These are phyloP conservation scores for Choristoneura fumiferana DNA, from an alignment of 1,140 invertebrate species.

Conservation along the genomic window DNA sequence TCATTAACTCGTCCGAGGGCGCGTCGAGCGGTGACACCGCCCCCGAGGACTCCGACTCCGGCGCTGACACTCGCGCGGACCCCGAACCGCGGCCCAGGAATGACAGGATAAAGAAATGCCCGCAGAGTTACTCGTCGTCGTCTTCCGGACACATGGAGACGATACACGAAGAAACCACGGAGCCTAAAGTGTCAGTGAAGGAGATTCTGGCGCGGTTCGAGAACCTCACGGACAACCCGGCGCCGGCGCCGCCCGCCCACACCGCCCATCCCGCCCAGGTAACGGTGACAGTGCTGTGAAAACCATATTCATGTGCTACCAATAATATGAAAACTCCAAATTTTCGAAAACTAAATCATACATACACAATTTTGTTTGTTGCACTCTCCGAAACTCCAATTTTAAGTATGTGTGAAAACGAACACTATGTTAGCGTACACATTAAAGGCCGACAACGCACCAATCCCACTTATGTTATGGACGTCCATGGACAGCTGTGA, in stretches of 20 bases:
- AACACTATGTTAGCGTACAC: no score
- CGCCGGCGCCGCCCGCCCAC: neutral
- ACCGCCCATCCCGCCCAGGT: constrained; percentile 4
- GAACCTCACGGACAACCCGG: constrained; percentile 80
- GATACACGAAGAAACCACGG: constrained; percentile 86
- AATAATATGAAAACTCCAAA: no score
- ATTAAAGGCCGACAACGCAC: no score
- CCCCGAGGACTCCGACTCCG: constrained; percentile 79
- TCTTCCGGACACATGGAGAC: constrained; percentile 86
- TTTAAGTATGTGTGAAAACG: no score
- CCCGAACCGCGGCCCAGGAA: constrained; percentile 48
- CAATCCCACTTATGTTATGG: no score
- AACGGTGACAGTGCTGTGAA: constrained; percentile 8
- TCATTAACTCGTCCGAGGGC: constrained; percentile 82
- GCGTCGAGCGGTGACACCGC: constrained; percentile 76
- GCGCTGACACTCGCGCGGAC: constrained; percentile 64
- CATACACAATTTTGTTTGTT: no score
- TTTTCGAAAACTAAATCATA: no score
- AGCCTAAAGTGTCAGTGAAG: constrained; percentile 88
- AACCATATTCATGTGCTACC: no score
- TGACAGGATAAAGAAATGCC: constrained; percentile 58
- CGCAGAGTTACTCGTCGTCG: constrained; percentile 78
- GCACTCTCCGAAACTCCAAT: no score
- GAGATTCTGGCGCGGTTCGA: constrained; percentile 89
- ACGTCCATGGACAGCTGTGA: no score